Evolutionary conservation across 53 echinoderm and acorn worm species (phyloP), one percentile per base, ranked within the genome.

Genomic region (Apostichopus leukothele): DNA sequence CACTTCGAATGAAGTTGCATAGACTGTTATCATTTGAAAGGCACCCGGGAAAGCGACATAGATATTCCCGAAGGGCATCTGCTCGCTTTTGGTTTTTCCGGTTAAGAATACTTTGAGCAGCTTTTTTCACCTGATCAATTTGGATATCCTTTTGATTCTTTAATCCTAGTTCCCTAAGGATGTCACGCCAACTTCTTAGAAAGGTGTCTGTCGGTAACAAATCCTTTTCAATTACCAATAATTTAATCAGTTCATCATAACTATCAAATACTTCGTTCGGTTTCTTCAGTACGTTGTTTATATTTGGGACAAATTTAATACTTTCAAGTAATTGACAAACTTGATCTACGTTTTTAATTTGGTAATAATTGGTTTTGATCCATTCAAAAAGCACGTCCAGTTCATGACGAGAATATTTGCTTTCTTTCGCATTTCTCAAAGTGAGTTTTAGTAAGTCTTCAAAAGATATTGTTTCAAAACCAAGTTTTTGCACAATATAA

Each of bases 111-210:
- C 67, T 53, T 67, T 12, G 52, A 6, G 76, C 80, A 13, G 59
- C 51, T 18, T 75, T 88, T 60, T 14, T 60, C 75, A 90, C 26
- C 52, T 91, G 76, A 22, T 6, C 39, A 67, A 21, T 75, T 73
- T 57, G 55, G 18, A 87, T 75, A n/a, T 73, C 6, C 20, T 50
- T 77, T 63, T 67, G 14, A 9, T 21, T 52, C 51, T 75, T 55
- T 21, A 90, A 51, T 39, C 90, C 90, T 74, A 90, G 76, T 50
- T 86, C 76, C 6, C 57, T 67, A 54, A 88, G n/a, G 13, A 86
- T 53, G 18, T 9, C 59, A 51, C 76, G 50, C 23, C 74, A 67
- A 1, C 51, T 23, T 51, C n/a, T 52, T 1, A 52, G 8, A 5
- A 71, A 51, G 27, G 53, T 60, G 11, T 26, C 52, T 67, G 21